Evolutionary conservation across 2,797 vertebrate genomes (phyloP).

Genomic region (Megalops cyprinoides): DNA sequence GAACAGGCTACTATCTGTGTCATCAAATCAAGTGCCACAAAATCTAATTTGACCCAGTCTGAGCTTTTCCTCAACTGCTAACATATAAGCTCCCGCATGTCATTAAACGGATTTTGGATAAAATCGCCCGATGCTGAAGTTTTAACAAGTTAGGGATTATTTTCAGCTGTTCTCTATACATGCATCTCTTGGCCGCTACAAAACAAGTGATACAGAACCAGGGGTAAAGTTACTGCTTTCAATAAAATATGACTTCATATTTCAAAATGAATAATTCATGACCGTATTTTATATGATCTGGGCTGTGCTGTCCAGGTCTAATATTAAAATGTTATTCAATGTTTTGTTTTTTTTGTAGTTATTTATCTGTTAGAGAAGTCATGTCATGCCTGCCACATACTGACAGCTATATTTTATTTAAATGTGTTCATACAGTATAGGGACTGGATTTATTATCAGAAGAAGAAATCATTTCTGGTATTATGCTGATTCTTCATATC

Average conservation of each 20-base stretch:
- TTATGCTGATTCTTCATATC: background rate
- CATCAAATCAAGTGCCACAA: too few species aligned
- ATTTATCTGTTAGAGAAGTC: conserved; percentile 23
- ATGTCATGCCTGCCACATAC: background rate
- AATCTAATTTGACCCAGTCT: background rate
- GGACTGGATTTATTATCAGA: background rate
- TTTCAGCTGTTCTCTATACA: background rate
- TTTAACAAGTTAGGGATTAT: background rate
- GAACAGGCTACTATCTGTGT: background rate
- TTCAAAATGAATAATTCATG: conserved; percentile 43
- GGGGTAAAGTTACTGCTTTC: conserved; percentile 23
- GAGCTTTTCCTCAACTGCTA: background rate
- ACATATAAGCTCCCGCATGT: background rate
- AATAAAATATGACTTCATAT: conserved; percentile 32
- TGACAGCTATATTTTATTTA: conserved; percentile 10
- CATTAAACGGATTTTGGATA: background rate
- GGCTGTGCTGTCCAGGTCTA: conserved; percentile 21
- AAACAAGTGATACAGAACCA: background rate
- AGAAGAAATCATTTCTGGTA: background rate
- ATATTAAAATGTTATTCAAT: conserved; percentile 38
- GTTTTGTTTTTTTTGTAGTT: conserved; percentile 15
- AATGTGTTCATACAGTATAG: background rate
- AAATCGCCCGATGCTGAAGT: background rate
- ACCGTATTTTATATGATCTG: conserved; percentile 32
- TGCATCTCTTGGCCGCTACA: background rate